These are phyloP conservation scores for Gymnopithys bicolor DNA, from an alignment of 2,797 vertebrate genomes.

Conservation along the genomic window DNA sequence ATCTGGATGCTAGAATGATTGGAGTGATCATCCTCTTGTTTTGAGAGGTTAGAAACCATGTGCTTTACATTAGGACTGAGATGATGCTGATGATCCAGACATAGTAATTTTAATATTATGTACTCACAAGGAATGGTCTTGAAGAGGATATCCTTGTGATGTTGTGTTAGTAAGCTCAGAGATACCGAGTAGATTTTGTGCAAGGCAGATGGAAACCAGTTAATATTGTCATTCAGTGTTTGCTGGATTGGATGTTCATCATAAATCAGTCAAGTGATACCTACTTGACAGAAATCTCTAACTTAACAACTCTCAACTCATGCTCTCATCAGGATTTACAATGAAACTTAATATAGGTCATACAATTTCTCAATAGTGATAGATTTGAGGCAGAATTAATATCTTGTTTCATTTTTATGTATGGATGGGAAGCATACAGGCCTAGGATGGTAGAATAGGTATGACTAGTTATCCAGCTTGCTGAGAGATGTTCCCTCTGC, in stretches of 20 bases:
- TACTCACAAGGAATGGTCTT: not conserved
- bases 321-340: not conserved
- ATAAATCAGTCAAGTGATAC: not conserved
- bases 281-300: not conserved
- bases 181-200: not conserved
- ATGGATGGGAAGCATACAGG: not conserved
- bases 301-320: not conserved
- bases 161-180: not conserved
- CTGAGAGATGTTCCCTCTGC: not conserved
- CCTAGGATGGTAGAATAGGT: not conserved
- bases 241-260: not conserved
- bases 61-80: not conserved
- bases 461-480: not conserved
- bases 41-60: not conserved
- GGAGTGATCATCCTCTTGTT: not conserved
- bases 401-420: not conserved
- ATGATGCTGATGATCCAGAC: not conserved
- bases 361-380: not conserved
- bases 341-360: not conserved
- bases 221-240: not conserved
- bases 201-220: not conserved
- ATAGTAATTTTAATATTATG: not conserved
- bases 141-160: not conserved
- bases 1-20: not conserved
- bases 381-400: not conserved